Percentiles rank a stretch among this genome's conserved stretches.
phyloP scores from a whole-genome alignment of 2,113 vertebrate species.

The Orientallactaga bullata region DNA sequence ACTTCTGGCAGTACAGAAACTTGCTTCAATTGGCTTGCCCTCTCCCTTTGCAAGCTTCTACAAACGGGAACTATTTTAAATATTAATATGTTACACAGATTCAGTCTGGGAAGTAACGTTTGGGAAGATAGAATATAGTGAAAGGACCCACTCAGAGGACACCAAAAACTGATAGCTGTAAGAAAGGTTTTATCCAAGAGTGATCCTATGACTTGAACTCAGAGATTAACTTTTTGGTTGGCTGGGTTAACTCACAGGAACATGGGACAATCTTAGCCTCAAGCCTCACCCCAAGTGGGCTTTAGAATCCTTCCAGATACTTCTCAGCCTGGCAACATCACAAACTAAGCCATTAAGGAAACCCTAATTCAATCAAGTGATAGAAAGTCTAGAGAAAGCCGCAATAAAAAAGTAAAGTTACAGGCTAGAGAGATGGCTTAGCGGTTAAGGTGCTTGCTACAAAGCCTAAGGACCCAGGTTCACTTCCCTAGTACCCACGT shows the following conservation, averaged over 20 bases:
- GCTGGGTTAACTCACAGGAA: background rate
- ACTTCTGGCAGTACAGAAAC: background rate
- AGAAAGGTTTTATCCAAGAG: background rate
- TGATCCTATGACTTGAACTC: background rate
- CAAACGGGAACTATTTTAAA: background rate
- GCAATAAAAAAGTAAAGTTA: background rate
- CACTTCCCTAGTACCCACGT: too few species aligned
- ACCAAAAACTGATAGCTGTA: background rate
- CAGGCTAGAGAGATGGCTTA: too few species aligned
- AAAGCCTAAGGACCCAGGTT: too few species aligned
- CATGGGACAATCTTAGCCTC: background rate
- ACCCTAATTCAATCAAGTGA: background rate
- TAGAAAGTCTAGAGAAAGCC: background rate
- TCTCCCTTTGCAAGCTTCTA: background rate
- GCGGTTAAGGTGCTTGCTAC: too few species aligned
- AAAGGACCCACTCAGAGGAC: background rate
- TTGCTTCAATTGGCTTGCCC: background rate
- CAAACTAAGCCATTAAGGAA: background rate
- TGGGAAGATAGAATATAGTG: background rate
- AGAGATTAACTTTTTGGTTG: background rate
- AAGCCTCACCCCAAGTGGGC: background rate
- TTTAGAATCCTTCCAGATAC: background rate
- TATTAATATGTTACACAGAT: background rate
- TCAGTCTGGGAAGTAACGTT: background rate
- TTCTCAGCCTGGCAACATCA: background rate